Percentiles rank a stretch among this genome's conserved stretches.
Evolutionary conservation across 2,797 vertebrate genomes (phyloP).

Genomic region (Thripadectes ignobilis): DNA sequence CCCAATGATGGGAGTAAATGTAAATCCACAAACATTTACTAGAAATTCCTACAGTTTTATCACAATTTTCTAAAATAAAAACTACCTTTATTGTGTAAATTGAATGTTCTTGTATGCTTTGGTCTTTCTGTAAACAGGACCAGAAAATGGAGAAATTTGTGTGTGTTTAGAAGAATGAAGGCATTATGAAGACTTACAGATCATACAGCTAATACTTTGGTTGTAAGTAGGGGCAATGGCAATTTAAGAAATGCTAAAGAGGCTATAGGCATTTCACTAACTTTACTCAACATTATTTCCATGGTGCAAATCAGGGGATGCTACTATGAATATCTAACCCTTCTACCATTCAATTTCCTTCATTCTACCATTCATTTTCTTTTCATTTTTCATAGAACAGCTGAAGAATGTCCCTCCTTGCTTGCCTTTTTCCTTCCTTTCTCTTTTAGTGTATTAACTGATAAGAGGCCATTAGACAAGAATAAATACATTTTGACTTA

Average conservation of each 20-base stretch:
- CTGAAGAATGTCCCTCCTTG: background rate
- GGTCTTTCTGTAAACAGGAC: background rate
- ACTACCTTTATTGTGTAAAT: background rate
- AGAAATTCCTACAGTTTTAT: background rate
- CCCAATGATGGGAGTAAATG: background rate
- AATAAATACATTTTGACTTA: background rate
- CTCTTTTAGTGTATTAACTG: background rate
- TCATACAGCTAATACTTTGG: background rate
- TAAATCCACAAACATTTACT: background rate
- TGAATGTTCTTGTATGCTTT: background rate
- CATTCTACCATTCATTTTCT: background rate
- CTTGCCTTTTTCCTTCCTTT: background rate
- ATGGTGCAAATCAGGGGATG: background rate
- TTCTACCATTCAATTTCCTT: background rate
- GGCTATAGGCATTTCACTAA: background rate
- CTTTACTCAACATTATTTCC: background rate
- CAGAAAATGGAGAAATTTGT: background rate
- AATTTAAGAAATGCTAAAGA: background rate
- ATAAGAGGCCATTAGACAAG: background rate
- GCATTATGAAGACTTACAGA: background rate
- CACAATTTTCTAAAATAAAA: background rate
- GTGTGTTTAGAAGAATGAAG: background rate
- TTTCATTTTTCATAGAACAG: background rate
- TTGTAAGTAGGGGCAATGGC: background rate
- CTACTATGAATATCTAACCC: background rate